Conservation (phyloP, 2,113 vertebrate genomes). For the Prionailurus viverrinus region DNA sequence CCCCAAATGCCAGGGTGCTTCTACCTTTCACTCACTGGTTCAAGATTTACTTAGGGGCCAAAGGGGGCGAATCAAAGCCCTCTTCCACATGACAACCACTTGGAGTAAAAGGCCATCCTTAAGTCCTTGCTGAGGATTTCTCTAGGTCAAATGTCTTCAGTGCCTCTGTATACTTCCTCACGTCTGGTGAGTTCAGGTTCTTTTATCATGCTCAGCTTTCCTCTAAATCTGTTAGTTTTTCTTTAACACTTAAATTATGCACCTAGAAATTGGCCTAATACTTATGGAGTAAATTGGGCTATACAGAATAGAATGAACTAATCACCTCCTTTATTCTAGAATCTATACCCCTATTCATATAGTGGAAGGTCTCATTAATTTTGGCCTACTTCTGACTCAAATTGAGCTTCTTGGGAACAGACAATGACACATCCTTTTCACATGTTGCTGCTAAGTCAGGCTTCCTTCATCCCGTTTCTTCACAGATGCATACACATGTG, state of each 20-base stretch:
- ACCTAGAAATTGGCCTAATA: not conserved
- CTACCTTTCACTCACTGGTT: not conserved
- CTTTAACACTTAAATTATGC: not conserved
- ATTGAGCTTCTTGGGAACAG: not conserved
- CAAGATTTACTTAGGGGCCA: not conserved
- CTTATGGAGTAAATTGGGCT: not conserved
- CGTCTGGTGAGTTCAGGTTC: not conserved
- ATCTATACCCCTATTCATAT: not conserved
- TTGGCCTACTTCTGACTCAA: not conserved
- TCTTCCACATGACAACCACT: not conserved
- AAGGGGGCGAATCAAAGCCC: not conserved
- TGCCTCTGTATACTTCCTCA: not conserved
- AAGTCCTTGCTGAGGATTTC: not conserved
- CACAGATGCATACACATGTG: not conserved
- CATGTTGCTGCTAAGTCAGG: not conserved
- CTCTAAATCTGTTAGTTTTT: constrained; percentile 36
- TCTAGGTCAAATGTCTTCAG: not conserved
- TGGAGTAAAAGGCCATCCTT: not conserved
- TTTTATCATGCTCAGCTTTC: not conserved
- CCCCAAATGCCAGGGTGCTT: not conserved
- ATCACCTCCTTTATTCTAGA: not conserved
- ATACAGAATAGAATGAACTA: not conserved
- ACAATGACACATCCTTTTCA: not conserved
- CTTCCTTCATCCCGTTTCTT: not conserved
- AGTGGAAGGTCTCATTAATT: not conserved